Base-by-base conservation (phyloP, 1,140 invertebrate genomes). In the Hermatobates lingyangjiaoensis region DNA sequence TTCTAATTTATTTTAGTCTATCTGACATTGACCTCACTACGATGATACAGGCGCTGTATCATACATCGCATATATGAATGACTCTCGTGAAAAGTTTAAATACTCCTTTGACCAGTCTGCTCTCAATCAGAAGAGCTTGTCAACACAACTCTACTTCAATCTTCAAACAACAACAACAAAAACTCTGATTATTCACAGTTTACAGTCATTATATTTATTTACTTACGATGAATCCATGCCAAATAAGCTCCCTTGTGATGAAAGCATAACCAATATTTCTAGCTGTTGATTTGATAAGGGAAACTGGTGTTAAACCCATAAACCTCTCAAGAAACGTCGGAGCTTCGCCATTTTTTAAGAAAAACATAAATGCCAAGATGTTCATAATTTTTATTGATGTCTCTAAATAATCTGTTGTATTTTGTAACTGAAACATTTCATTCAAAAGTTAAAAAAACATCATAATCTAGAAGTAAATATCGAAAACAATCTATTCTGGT, bases 151-250 rank as follows among this genome's bases (percentile, higher is more conserved):
- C n/a, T n/a, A n/a, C n/a, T n/a, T n/a, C n/a, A n/a, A n/a, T n/a
- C n/a, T n/a, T n/a, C n/a, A n/a, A n/a, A n/a, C n/a, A n/a, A n/a
- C n/a, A n/a, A n/a, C n/a, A n/a, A n/a, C n/a, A n/a, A n/a, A n/a
- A n/a, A n/a, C n/a, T n/a, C n/a, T n/a, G n/a, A n/a, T n/a, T n/a
- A n/a, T n/a, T n/a, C n/a, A n/a, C n/a, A n/a, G n/a, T n/a, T n/a
- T n/a, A n/a, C n/a, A n/a, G n/a, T n/a, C n/a, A n/a, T n/a, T n/a
- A n/a, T n/a, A n/a, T n/a, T n/a, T n/a, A n/a, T n/a, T n/a, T n/a
- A 57, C 71, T 69, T 65, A 78, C 76, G 64, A 78, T 75, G 61
- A 78, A 75, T 57, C 76, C 75, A 61, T 77, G 73, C 76, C 76
- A 79, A 14, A 80, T 61, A 27, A 80, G 56, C 64, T 79, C 76